Evolutionary conservation across 2,113 vertebrate species (phyloP).

Genomic region (Sitta europaea): DNA sequence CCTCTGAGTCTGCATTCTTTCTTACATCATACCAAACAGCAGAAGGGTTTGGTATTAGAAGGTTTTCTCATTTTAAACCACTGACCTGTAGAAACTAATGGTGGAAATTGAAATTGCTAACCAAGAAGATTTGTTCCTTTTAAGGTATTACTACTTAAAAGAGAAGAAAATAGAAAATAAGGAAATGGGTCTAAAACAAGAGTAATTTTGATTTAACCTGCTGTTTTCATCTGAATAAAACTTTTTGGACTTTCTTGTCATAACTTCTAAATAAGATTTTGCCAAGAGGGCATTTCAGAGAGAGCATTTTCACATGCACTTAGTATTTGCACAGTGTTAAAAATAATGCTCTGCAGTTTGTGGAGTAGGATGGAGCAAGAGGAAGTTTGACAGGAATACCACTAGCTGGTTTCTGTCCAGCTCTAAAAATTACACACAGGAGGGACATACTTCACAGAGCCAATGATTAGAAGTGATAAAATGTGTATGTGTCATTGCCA

Average conservation of each 20-base stretch:
- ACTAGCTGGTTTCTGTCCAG: neutral
- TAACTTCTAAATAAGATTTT: neutral
- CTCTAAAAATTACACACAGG: neutral
- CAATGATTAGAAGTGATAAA: neutral
- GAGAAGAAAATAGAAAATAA: neutral
- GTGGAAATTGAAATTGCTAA: neutral
- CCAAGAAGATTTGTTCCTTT: neutral
- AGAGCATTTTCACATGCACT: neutral
- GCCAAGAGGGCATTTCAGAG: neutral
- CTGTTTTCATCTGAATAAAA: neutral
- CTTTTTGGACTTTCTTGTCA: neutral
- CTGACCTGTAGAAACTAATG: neutral
- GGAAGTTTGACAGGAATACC: conserved; percentile 29
- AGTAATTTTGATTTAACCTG: neutral
- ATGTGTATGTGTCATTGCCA: neutral
- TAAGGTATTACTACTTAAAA: neutral
- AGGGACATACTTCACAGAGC: neutral
- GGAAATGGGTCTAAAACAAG: neutral
- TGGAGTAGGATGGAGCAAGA: neutral
- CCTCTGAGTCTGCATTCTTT: neutral
- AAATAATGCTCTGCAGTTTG: neutral
- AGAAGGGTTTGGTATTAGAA: no score
- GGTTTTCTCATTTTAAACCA: neutral
- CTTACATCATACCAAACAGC: neutral
- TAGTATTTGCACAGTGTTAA: conserved; percentile 2